Conservation (phyloP, 2,888 invertebrate species). For the Adelognathus sp. region DNA sequence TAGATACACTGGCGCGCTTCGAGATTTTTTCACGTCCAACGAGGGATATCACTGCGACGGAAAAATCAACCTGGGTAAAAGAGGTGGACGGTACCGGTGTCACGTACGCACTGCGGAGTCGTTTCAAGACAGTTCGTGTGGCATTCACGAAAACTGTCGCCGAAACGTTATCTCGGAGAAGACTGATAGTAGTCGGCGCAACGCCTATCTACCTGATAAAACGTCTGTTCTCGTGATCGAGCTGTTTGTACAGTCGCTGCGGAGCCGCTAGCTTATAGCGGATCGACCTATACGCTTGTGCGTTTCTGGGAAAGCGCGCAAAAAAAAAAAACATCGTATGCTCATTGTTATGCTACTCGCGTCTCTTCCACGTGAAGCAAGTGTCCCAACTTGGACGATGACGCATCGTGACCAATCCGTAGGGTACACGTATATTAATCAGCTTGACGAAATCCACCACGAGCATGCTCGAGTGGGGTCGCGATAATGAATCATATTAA, state of each 20-base stretch:
- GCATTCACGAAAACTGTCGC: slow-evolving; percentile 48
- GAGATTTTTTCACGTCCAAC: background rate
- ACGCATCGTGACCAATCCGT: background rate
- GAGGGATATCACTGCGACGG: background rate
- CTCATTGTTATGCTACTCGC: slow-evolving; percentile 40
- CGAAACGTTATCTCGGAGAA: slow-evolving; percentile 54
- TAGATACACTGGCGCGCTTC: background rate
- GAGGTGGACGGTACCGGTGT: background rate
- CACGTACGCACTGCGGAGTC: slow-evolving; percentile 2
- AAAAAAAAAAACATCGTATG: background rate
- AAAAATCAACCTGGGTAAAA: background rate
- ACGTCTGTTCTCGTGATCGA: slow-evolving; percentile 52
- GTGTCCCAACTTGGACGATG: slow-evolving; percentile 7
- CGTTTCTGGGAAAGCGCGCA: background rate
- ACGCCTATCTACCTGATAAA: slow-evolving; percentile 56
- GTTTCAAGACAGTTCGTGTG: slow-evolving; percentile 18
- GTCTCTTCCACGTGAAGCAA: slow-evolving; percentile 34
- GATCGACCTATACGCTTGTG: background rate
- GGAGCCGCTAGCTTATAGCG: slow-evolving; percentile 20
- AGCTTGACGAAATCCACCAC: slow-evolving; percentile 11
- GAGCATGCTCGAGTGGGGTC: slow-evolving; percentile 7
- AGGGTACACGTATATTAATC: background rate
- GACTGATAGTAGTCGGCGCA: slow-evolving; percentile 56
- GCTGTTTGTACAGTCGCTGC: slow-evolving; percentile 45
- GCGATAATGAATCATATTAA: slow-evolving; percentile 32